A percentile compares a stretch with the other conserved stretches of the same genome.
Evolutionary conservation across 2,888 invertebrate genomes (phyloP).

Genomic region (Deilephila porcellus): DNA sequence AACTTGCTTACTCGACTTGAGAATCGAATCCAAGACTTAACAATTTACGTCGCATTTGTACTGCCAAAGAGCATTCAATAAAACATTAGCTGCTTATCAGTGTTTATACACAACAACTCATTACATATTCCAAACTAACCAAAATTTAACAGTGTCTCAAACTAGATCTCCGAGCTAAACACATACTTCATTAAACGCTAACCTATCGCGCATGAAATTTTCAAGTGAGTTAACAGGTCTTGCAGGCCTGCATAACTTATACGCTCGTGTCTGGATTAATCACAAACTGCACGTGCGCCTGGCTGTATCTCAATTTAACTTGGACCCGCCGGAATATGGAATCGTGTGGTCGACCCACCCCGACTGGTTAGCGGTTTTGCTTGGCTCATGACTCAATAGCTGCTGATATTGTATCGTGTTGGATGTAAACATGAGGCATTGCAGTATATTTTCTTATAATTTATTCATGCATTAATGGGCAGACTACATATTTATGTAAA

Average conservation of each 20-base stretch:
- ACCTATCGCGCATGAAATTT: conserved; percentile 19
- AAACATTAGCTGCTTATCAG: too few relatives aligned
- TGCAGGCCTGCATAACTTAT: conserved; percentile 24
- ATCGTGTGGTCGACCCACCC: background rate
- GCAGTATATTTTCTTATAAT: background rate
- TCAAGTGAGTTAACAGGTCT: conserved; percentile 18
- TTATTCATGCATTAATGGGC: background rate
- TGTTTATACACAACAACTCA: too few relatives aligned
- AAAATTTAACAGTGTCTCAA: too few relatives aligned
- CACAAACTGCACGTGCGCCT: conserved; percentile 2
- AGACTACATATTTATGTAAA: too few relatives aligned
- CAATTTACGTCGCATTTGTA: too few relatives aligned
- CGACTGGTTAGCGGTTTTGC: background rate
- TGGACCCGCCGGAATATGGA: background rate
- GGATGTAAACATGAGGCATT: background rate
- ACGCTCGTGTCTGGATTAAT: conserved; percentile 22
- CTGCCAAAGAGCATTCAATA: too few relatives aligned
- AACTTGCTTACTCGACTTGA: too few relatives aligned
- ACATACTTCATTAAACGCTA: background rate
- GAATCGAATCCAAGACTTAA: too few relatives aligned
- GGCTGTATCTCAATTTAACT: conserved; percentile 26
- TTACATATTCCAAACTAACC: too few relatives aligned
- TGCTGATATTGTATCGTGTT: background rate
- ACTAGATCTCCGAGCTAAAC: background rate
- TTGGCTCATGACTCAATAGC: background rate